Evolutionary conservation across 2,113 vertebrate species (phyloP).

Genomic region (Petrocephalus microphthalmus): DNA sequence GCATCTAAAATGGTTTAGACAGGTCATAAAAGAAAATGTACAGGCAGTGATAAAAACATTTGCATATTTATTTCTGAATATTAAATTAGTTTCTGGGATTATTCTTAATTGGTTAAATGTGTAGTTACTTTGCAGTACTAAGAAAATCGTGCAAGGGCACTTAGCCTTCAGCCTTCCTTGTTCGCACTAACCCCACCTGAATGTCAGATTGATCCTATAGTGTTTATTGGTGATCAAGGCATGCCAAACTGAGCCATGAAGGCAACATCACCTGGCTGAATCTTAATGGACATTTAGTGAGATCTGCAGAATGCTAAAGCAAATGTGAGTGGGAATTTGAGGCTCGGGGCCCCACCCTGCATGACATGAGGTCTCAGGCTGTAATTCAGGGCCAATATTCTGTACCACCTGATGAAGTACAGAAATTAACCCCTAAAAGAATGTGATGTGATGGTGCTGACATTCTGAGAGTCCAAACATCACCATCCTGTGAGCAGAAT

Average conservation of each 20-base stretch:
- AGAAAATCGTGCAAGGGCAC: neutral
- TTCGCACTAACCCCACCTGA: neutral
- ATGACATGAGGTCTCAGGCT: neutral
- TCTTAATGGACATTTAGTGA: neutral
- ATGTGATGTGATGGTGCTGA: neutral
- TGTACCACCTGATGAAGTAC: neutral
- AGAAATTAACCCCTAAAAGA: neutral
- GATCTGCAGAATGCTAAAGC: neutral
- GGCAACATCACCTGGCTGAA: neutral
- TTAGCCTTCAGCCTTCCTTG: neutral
- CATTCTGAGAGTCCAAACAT: neutral
- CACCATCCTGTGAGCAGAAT: neutral
- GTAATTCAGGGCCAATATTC: neutral
- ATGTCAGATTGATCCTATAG: neutral
- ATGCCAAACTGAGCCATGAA: neutral
- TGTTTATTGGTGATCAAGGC: neutral
- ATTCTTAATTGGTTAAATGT: neutral
- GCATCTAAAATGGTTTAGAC: neutral
- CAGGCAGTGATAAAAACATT: neutral
- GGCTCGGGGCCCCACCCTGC: neutral
- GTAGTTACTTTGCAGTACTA: neutral
- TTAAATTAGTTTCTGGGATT: neutral
- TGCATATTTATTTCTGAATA: conserved; percentile 9
- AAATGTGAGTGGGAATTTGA: neutral
- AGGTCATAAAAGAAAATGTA: neutral